These are phyloP conservation scores for Ischnus inquisitorius DNA, from an alignment of 2,888 invertebrate genomes.

Conservation along the genomic window DNA sequence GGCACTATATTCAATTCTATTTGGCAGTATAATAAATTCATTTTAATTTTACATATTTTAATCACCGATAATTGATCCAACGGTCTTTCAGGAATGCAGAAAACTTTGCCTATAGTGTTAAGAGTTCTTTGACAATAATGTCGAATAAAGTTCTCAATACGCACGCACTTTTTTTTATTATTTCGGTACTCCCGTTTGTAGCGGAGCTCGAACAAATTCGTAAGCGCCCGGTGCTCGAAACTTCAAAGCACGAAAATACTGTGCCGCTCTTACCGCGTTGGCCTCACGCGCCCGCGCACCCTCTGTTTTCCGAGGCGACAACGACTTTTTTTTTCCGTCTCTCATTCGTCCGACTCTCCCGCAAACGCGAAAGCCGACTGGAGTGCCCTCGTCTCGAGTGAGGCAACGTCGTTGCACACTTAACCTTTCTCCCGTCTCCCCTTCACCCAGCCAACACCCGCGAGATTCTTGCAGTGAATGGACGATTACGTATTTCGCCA, in stretches of 20 bases:
- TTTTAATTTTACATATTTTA: no score
- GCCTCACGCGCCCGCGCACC: background rate
- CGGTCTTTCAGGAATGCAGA: no score
- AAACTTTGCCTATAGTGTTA: background rate
- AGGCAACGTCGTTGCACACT: constrained; percentile 37
- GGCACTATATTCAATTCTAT: no score
- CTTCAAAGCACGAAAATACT: constrained; percentile 20
- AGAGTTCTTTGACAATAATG: background rate
- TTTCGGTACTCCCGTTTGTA: background rate
- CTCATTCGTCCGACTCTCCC: constrained; percentile 18
- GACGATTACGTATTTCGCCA: background rate
- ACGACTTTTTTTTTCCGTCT: constrained; percentile 23
- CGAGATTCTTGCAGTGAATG: background rate
- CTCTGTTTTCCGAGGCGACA: constrained; percentile 14
- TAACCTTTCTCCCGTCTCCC: background rate
- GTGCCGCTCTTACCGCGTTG: background rate
- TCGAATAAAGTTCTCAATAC: background rate
- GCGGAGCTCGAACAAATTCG: background rate
- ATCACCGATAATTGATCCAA: background rate
- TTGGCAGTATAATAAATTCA: no score
- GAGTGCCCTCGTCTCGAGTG: constrained; percentile 34
- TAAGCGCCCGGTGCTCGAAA: constrained; percentile 10
- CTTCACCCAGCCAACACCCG: background rate
- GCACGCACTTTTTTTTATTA: no score
- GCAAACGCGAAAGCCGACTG: constrained; percentile 37